phyloP scores from a whole-genome alignment of 1,140 invertebrate genomes.

The Drosophila pectinifera region DNA sequence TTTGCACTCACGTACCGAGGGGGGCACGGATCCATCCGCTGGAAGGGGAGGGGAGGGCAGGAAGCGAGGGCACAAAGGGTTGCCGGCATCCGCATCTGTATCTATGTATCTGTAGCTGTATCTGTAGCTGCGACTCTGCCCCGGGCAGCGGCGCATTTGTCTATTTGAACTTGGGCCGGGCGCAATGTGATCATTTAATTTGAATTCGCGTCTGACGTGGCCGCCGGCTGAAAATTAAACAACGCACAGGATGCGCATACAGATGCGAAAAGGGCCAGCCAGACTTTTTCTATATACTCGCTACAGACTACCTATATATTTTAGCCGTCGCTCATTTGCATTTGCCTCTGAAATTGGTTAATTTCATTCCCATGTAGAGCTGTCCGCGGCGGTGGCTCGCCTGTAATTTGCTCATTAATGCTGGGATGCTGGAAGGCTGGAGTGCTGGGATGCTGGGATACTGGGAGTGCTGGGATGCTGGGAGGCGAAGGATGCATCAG shows the following conservation, averaged over 20 bases:
- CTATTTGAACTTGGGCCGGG: constrained; percentile 61
- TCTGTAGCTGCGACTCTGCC: constrained; percentile 11
- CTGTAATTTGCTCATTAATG: constrained; percentile 70
- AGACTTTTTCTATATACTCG: constrained; percentile 18
- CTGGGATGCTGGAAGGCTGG: constrained; percentile 30
- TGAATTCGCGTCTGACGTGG: constrained; percentile 69
- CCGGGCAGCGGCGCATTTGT: constrained; percentile 61
- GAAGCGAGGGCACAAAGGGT: constrained; percentile 48
- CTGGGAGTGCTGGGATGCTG: background rate
- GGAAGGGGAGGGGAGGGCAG: constrained; percentile 10
- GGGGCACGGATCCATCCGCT: constrained; percentile 28
- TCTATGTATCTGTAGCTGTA: constrained; percentile 16
- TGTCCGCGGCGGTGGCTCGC: constrained; percentile 19
- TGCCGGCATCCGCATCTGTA: constrained; percentile 48
- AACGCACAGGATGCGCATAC: constrained; percentile 35
- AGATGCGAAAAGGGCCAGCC: constrained; percentile 7
- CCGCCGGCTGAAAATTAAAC: constrained; percentile 44
- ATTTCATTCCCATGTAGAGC: constrained; percentile 72
- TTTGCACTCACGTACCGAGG: constrained; percentile 75
- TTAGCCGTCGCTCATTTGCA: constrained; percentile 71
- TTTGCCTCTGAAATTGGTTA: constrained; percentile 73
- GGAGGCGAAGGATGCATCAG: constrained; percentile 20
- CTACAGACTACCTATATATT: constrained; percentile 30
- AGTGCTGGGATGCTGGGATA: constrained; percentile 17
- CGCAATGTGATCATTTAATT: constrained; percentile 78